These are phyloP conservation scores for Psylliodes chrysocephalus DNA, from an alignment of 2,888 invertebrate genomes.

Conservation along the genomic window DNA sequence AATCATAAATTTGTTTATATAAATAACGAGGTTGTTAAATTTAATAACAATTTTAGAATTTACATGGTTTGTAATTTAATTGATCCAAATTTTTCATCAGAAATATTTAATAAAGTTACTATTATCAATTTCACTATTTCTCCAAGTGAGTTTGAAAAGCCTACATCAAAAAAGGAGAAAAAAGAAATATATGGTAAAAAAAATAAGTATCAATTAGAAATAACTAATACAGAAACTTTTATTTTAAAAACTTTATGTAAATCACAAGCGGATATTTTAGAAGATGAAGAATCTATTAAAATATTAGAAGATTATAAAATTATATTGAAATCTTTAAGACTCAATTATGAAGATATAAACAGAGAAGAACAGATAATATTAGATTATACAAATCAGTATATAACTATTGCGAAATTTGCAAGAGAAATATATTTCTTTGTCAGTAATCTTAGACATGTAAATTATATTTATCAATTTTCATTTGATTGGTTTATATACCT, in stretches of 20 bases:
- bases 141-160: constrained; percentile 71
- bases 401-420: constrained; percentile 69
- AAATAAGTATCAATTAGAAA: constrained; percentile 67
- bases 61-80: constrained; percentile 71
- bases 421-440: constrained; percentile 71
- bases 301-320: constrained; percentile 72
- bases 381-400: constrained; percentile 54
- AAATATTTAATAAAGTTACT: constrained; percentile 70
- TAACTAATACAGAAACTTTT: constrained; percentile 73
- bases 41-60: constrained; percentile 58
- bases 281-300: constrained; percentile 73
- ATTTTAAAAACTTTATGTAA: constrained; percentile 72
- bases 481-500: constrained; percentile 74
- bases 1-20: constrained; percentile 65
- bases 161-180: constrained; percentile 71
- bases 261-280: constrained; percentile 72
- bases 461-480: constrained; percentile 76
- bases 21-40: constrained; percentile 54
- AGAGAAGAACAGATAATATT: constrained; percentile 57
- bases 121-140: constrained; percentile 73
- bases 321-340: constrained; percentile 67
- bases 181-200: constrained; percentile 69
- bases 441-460: constrained; percentile 68
- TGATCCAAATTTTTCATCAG: constrained; percentile 69
- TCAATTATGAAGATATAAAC: constrained; percentile 67